These are phyloP conservation scores for Callaeas wilsoni DNA, from an alignment of 2,113 vertebrate species.

Conservation along the genomic window DNA sequence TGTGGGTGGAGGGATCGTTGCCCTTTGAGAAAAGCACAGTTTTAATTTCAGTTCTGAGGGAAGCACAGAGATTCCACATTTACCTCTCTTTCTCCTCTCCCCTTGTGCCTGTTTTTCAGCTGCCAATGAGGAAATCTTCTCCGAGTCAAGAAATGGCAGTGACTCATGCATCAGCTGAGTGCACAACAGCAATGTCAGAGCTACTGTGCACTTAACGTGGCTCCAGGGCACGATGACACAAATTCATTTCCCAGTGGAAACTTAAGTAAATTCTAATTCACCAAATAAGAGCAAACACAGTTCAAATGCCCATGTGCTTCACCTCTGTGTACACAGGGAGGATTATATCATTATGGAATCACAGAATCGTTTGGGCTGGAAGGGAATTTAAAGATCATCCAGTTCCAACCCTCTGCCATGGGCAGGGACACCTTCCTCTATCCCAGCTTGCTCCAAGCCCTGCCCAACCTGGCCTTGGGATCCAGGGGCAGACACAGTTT, in stretches of 20 bases:
- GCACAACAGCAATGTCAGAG: background rate
- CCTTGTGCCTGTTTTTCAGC: background rate
- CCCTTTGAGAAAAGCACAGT: background rate
- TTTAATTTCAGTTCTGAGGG: background rate
- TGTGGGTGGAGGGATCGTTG: background rate
- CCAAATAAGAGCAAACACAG: background rate
- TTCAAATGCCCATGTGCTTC: background rate
- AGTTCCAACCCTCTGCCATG: background rate
- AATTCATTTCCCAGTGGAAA: background rate
- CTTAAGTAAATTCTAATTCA: background rate
- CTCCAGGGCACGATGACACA: background rate
- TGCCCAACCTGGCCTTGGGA: accelerated
- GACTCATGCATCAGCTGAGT: background rate
- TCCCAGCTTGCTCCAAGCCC: background rate
- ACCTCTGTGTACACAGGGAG: background rate
- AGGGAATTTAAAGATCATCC: background rate
- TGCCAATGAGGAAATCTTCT: background rate
- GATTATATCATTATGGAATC: background rate
- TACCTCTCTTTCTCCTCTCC: background rate
- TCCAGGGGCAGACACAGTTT: background rate
- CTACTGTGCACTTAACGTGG: accelerated
- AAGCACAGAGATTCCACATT: background rate
- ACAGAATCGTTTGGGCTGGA: background rate
- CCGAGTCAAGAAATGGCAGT: background rate
- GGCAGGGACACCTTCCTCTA: background rate